Evolutionary conservation across 1,140 invertebrate genomes (phyloP).

Genomic region (Papilio aristodemus): DNA sequence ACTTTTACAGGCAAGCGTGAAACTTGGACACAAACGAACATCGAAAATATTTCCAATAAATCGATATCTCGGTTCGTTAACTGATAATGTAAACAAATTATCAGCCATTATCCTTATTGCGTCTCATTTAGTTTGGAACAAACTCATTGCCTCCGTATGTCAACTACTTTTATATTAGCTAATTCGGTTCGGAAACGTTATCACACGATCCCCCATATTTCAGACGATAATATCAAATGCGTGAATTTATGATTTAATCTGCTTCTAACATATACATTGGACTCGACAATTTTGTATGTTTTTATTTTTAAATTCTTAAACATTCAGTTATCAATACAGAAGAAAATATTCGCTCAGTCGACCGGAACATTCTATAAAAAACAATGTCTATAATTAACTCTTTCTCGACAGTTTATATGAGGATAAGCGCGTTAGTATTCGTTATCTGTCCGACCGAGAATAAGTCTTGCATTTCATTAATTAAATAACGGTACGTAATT

Average conservation of each 20-base stretch:
- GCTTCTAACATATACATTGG: too few species aligned
- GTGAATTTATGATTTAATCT: background rate
- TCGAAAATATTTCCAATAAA: slow-evolving; percentile 57
- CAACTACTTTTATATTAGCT: background rate
- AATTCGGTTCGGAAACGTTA: background rate
- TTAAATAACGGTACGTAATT: slow-evolving; percentile 60
- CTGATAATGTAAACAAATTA: slow-evolving; percentile 55
- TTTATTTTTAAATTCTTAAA: background rate
- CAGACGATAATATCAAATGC: background rate
- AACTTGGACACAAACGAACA: slow-evolving; percentile 51
- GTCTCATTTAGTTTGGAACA: slow-evolving; percentile 28
- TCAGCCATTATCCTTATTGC: slow-evolving; percentile 44
- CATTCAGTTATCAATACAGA: background rate
- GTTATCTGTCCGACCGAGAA: slow-evolving; percentile 45
- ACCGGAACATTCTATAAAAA: slow-evolving; percentile 22
- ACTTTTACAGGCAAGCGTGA: slow-evolving; percentile 46
- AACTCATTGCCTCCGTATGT: background rate
- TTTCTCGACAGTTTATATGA: slow-evolving; percentile 28
- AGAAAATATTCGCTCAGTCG: slow-evolving; percentile 3
- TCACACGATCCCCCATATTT: background rate
- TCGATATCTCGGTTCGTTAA: slow-evolving; percentile 58
- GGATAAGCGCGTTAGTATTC: slow-evolving; percentile 34
- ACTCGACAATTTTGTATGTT: background rate
- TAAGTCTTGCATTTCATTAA: slow-evolving; percentile 59
- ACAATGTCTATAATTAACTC: slow-evolving; percentile 25